Evolutionary conservation across 2,113 vertebrate genomes (phyloP), one percentile per base, ranked within the genome.

Genomic region (Oryzias woworae): DNA sequence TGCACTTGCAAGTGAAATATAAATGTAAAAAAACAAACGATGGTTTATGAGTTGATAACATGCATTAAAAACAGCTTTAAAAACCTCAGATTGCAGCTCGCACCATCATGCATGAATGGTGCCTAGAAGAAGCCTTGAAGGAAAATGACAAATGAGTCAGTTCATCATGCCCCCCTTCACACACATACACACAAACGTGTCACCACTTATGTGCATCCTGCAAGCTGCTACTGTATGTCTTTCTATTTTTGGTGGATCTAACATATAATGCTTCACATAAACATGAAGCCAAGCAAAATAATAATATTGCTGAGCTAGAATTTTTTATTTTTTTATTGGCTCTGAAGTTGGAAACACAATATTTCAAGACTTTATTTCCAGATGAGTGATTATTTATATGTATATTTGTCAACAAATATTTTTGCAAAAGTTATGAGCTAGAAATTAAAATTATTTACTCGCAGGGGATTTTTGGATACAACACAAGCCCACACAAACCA

Each of bases 81-180:
- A 53, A 72, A 53, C 15, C 75, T 63, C 69, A 12, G 56, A 71
- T 8, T 62, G 71, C 73, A 69, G 43, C 71, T 73, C 12, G 10
- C 66, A 24, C 84, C 50, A 77, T 88, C 75, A 73, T 70, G 86
- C 80, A 77, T 85, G 81, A 71, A 73, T 72, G 81, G 42, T 75
- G 74, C 75, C 77, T 60, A 66, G 80, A 80, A 85, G 75, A 82
- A 71, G 87, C 88, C 85, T 85, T 75, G 62, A 85, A 87, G 85
- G 80, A 78, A 88, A 86, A 90, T 85, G 85, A 85, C 87, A 86
- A 86, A 85, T 90, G 88, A 89, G 78, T 89, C 83, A 89, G 73
- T 80, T 81, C 72, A 85, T 59, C 73, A 85, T 76, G 69, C 84
- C 84, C 79, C 76, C 84, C 79, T 75, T 85, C 72, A 36, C 36